Evolutionary conservation across 2,113 vertebrate genomes (phyloP).

Genomic region (Montifringilla adamsi): DNA sequence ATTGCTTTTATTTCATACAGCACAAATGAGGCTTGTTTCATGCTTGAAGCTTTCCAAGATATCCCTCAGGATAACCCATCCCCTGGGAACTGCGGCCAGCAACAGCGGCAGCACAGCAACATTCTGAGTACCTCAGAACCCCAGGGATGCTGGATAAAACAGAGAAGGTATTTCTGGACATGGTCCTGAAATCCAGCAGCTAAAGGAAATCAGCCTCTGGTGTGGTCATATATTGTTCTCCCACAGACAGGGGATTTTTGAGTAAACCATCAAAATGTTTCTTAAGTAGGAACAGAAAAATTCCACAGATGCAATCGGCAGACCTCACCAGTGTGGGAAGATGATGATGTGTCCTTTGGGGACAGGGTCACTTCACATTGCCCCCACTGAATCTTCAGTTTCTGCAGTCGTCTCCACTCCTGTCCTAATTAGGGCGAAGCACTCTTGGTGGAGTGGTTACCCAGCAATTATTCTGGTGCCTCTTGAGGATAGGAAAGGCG

Average conservation of each 20-base stretch:
- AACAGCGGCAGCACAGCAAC: neutral
- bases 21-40: neutral
- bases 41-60: neutral
- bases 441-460: neutral
- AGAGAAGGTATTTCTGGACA: neutral
- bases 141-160: neutral
- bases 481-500: neutral
- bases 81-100: neutral
- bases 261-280: neutral
- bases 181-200: neutral
- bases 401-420: neutral
- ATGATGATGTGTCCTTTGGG: neutral
- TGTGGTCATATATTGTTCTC: neutral
- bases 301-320: neutral
- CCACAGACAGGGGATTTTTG: neutral
- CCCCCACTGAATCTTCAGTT: slow-evolving; percentile 8
- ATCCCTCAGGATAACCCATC: neutral
- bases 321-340: neutral
- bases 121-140: rapidly evolving
- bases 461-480: neutral
- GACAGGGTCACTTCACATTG: neutral
- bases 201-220: neutral
- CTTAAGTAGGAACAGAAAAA: neutral
- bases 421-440: neutral
- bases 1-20: neutral